phyloP scores from a whole-genome alignment of 2,797 vertebrate species.

The Pangasius mekongensis region DNA sequence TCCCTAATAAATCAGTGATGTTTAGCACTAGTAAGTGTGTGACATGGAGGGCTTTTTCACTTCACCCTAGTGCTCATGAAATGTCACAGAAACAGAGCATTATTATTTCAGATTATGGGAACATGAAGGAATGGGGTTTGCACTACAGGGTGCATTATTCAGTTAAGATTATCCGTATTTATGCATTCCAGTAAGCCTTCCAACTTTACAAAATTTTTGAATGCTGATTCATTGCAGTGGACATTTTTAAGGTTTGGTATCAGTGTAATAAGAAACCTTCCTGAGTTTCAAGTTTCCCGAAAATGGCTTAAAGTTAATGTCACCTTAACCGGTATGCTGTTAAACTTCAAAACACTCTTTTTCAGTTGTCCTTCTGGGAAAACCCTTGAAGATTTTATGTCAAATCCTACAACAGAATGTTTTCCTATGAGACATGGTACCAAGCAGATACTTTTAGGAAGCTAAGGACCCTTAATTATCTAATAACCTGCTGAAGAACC shows the following conservation, averaged over 20 bases:
- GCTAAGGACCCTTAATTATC: not conserved
- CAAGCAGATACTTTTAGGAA: too few species aligned
- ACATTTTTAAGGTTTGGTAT: not conserved
- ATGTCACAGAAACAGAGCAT: constrained; percentile 22
- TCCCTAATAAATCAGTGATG: not conserved
- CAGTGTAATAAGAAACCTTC: not conserved
- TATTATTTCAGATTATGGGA: constrained; percentile 18
- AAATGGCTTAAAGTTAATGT: not conserved
- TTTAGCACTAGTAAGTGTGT: not conserved
- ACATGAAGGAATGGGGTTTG: constrained; percentile 14
- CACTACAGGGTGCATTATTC: constrained; percentile 16
- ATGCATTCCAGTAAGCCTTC: not conserved
- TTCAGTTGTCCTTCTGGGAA: not conserved
- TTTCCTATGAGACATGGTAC: not conserved
- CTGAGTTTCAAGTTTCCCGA: not conserved
- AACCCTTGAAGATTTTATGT: not conserved
- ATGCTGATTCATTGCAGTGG: not conserved
- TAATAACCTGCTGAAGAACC: not conserved
- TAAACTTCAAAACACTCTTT: not conserved
- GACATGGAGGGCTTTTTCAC: constrained; percentile 12
- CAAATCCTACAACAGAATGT: too few species aligned
- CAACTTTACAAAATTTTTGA: not conserved
- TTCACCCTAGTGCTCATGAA: constrained; percentile 6
- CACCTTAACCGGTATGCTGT: not conserved
- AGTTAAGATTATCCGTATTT: constrained; percentile 14